These are phyloP conservation scores for Protobothrops flavoviridis DNA, from an alignment of 2,113 vertebrate species.

Conservation along the genomic window DNA sequence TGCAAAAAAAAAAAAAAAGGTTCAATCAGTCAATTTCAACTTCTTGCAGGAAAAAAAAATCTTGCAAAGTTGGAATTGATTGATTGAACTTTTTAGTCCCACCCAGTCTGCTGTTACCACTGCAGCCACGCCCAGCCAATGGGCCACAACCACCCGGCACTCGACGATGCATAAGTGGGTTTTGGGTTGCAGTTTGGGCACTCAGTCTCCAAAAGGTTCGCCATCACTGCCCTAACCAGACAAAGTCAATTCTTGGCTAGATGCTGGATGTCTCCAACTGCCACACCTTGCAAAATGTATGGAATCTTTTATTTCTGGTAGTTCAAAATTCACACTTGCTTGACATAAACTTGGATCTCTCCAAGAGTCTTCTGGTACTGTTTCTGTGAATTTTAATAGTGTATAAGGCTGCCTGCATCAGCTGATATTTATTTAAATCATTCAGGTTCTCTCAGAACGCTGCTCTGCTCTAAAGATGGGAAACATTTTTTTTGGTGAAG, in stretches of 20 bases:
- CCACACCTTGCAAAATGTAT: neutral
- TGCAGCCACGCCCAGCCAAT: no score
- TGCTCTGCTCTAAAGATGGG: neutral
- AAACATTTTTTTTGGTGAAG: neutral
- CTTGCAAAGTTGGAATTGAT: no score
- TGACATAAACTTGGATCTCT: neutral
- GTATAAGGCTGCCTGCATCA: neutral
- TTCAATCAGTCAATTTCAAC: no score
- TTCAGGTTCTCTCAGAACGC: neutral
- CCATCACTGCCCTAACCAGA: no score
- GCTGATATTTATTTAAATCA: neutral
- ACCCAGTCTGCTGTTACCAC: no score
- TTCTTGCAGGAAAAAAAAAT: no score
- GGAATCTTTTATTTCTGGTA: neutral
- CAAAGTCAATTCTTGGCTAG: neutral
- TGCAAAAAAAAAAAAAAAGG: no score
- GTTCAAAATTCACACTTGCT: neutral
- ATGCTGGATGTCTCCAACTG: neutral
- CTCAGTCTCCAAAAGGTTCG: no score
- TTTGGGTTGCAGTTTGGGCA: no score
- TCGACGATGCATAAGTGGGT: no score
- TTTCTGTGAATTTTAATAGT: neutral
- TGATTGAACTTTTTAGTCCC: no score
- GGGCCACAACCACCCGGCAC: no score
- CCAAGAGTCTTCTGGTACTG: neutral